Evolutionary conservation across 2,797 vertebrate genomes (phyloP).

Genomic region (Anguilla megastoma): DNA sequence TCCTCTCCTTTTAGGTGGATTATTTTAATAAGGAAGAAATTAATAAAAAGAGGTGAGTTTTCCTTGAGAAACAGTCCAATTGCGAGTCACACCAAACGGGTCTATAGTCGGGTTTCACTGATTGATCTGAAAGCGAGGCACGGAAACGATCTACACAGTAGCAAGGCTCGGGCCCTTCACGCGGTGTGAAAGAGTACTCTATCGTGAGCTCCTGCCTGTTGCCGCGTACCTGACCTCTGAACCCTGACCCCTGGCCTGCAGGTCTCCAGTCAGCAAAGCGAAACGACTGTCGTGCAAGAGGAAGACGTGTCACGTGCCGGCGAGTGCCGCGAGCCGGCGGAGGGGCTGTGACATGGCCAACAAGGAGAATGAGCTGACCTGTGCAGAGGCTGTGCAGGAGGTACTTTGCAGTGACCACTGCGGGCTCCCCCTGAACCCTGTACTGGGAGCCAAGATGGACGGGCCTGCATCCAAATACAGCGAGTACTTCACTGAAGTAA

Average conservation of each 20-base stretch:
- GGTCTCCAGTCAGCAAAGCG: constrained; percentile 73
- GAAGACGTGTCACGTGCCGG: constrained; percentile 75
- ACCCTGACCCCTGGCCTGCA: constrained; percentile 51
- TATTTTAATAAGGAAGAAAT: constrained; percentile 69
- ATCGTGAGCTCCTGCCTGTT: background rate
- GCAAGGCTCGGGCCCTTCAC: background rate
- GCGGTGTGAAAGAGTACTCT: background rate
- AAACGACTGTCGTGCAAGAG: constrained; percentile 83
- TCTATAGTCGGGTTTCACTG: background rate
- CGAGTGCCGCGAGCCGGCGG: constrained; percentile 76
- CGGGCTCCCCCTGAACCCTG: constrained; percentile 67
- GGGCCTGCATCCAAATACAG: constrained; percentile 75
- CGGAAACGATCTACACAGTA: background rate
- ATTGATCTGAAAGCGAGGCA: background rate
- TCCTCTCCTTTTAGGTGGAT: constrained; percentile 74
- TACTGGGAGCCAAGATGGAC: constrained; percentile 73
- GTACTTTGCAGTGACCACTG: constrained; percentile 66
- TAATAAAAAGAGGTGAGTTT: constrained; percentile 70
- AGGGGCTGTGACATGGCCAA: constrained; percentile 82
- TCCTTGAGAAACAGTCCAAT: background rate
- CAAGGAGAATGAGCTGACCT: constrained; percentile 90
- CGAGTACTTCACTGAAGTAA: constrained; percentile 81
- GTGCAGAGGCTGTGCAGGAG: constrained; percentile 73
- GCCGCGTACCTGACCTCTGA: background rate
- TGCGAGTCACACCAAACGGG: background rate